Conservation (phyloP, 2,888 invertebrate genomes). For the Xanthorhoe spadicearia region DNA sequence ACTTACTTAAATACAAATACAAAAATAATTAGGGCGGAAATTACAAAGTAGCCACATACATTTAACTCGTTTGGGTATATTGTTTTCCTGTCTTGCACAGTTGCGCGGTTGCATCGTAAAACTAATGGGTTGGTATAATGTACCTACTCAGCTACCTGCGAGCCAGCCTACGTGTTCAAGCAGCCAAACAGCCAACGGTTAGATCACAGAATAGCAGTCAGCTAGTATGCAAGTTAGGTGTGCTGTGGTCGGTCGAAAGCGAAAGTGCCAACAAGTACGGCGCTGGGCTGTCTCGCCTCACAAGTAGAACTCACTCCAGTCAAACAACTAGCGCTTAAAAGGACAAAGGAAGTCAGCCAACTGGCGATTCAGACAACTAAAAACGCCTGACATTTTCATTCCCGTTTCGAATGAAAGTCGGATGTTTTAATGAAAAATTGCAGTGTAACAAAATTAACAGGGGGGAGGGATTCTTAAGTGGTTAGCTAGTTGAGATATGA, state of each 20-base stretch:
- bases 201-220: constrained; percentile 19
- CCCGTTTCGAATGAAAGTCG: constrained; percentile 13
- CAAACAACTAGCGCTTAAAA: constrained; percentile 52
- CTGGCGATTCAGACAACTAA: constrained; percentile 40
- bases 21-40: constrained; percentile 31
- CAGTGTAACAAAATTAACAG: constrained; percentile 7
- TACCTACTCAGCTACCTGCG: constrained; percentile 37
- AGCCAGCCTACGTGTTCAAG: constrained; percentile 37
- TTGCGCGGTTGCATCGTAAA: constrained; percentile 47
- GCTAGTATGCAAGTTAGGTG: constrained; percentile 33
- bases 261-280: constrained; percentile 72
- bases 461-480: constrained; percentile 10
- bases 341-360: constrained; percentile 60
- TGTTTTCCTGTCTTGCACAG: constrained; percentile 46
- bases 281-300: constrained; percentile 42
- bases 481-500: constrained; percentile 32
- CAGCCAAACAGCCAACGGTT: constrained; percentile 34
- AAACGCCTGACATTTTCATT: constrained; percentile 26
- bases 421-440: constrained; percentile 13
- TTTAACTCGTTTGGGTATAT: constrained; percentile 41
- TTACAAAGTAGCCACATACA: constrained; percentile 34
- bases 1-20: constrained; percentile 26
- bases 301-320: constrained; percentile 45
- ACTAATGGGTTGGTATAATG: constrained; percentile 44
- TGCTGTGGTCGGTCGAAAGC: constrained; percentile 62